Evolutionary conservation across 2,113 vertebrate species (phyloP).

Genomic region (Laticauda colubrina): DNA sequence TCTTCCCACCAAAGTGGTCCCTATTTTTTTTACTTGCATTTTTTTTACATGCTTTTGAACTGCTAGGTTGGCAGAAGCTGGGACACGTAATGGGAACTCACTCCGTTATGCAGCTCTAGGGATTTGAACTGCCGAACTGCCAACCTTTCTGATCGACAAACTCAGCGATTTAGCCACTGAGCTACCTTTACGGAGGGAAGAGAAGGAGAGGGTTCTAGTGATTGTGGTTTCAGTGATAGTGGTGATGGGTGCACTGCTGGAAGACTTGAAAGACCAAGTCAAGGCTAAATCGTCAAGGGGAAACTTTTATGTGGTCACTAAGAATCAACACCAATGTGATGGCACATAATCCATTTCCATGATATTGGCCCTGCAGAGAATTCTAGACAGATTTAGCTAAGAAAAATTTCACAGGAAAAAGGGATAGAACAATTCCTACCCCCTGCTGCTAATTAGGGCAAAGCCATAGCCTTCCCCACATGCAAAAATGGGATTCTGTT

Average conservation of each 20-base stretch:
- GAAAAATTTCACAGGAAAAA: not conserved
- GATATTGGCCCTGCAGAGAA: not conserved
- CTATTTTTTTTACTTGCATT: too few relatives aligned
- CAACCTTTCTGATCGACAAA: too few relatives aligned
- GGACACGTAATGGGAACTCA: too few relatives aligned
- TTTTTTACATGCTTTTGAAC: too few relatives aligned
- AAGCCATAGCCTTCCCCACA: not conserved
- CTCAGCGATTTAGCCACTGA: too few relatives aligned
- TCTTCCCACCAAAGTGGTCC: too few relatives aligned
- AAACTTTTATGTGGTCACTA: not conserved
- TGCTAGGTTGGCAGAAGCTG: too few relatives aligned
- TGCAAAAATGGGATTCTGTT: not conserved
- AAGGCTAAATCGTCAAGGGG: not conserved
- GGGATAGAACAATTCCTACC: not conserved
- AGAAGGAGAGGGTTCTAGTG: not conserved
- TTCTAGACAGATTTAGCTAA: not conserved
- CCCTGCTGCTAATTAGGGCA: not conserved
- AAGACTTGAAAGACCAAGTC: not conserved
- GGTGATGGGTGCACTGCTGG: too few relatives aligned
- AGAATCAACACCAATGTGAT: not conserved
- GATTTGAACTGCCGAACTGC: too few relatives aligned
- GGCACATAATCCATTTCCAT: not conserved
- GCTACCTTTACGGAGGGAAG: not conserved
- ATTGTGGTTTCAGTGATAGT: not conserved
- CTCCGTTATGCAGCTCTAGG: too few relatives aligned